Percentiles rank a stretch among this genome's conserved stretches.
Conservation (phyloP, 2,113 vertebrate species). For the Noturus placidus region DNA sequence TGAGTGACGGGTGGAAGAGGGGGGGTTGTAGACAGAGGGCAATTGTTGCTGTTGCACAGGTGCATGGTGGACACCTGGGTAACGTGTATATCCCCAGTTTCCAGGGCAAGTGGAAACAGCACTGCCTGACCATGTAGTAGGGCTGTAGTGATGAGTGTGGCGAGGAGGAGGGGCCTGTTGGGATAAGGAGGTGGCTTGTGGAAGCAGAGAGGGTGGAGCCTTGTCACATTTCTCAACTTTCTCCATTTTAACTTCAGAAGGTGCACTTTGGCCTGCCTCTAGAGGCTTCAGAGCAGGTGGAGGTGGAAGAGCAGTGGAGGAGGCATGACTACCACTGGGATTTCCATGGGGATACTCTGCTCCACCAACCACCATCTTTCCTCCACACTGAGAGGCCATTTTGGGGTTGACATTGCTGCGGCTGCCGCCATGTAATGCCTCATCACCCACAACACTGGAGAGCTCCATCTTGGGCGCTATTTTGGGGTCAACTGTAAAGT, state of each 20-base stretch:
- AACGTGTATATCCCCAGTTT: conserved; percentile 76
- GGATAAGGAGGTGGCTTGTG: conserved; percentile 67
- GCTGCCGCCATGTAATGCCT: conserved; percentile 59
- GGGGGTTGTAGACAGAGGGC: conserved; percentile 78
- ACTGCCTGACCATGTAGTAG: conserved; percentile 75
- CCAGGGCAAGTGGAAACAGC: conserved; percentile 68
- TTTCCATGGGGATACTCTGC: conserved; percentile 71
- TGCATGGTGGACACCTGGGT: conserved; percentile 75
- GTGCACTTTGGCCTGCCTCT: conserved; percentile 71
- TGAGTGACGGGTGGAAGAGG: conserved; percentile 72
- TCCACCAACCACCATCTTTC: conserved; percentile 67
- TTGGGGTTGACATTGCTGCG: conserved; percentile 68
- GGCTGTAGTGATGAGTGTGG: conserved; percentile 73
- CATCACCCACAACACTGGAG: conserved; percentile 52
- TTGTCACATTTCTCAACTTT: conserved; percentile 80
- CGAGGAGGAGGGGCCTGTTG: conserved; percentile 65
- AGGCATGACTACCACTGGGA: conserved; percentile 73
- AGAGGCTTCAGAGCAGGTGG: conserved; percentile 89
- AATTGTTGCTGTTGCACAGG: conserved; percentile 78
- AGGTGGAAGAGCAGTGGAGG: conserved; percentile 79
- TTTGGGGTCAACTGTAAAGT: conserved; percentile 76
- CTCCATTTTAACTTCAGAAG: conserved; percentile 76
- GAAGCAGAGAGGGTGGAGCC: conserved; percentile 71
- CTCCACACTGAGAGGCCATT: conserved; percentile 67
- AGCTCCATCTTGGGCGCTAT: conserved; percentile 74